Percentiles rank a stretch among this genome's conserved stretches.
Evolutionary conservation across 2,888 invertebrate genomes (phyloP).

Genomic region (Acheta domesticus): DNA sequence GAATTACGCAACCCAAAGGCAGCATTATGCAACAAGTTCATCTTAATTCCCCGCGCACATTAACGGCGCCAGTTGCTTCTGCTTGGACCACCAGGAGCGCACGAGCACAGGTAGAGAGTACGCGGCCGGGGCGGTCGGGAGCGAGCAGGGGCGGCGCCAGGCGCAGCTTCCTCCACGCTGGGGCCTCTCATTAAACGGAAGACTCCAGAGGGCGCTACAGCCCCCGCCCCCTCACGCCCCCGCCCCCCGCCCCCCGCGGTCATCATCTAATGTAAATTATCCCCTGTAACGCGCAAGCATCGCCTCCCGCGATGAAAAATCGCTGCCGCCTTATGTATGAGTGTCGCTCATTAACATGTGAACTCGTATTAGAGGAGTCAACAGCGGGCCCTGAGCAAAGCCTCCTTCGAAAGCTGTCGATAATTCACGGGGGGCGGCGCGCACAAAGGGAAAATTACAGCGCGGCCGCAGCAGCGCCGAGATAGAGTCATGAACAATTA

Average conservation of each 20-base stretch:
- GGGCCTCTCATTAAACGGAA: too few species aligned
- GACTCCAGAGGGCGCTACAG: too few species aligned
- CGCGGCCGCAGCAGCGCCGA: neutral
- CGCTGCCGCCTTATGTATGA: neutral
- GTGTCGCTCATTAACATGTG: conserved; percentile 2
- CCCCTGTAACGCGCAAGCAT: neutral
- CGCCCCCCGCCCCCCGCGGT: neutral
- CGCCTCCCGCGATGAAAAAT: neutral
- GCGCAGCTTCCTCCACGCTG: too few species aligned
- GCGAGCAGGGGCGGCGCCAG: too few species aligned
- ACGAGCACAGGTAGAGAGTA: too few species aligned
- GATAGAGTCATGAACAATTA: conserved; percentile 18
- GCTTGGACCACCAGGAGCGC: too few species aligned
- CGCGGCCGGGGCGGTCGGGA: too few species aligned
- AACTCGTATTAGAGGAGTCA: conserved; percentile 4
- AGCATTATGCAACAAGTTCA: too few species aligned
- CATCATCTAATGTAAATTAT: conserved; percentile 11
- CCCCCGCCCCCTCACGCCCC: too few species aligned
- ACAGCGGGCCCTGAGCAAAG: neutral
- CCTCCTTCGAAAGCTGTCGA: neutral
- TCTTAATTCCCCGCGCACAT: too few species aligned
- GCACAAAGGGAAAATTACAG: neutral
- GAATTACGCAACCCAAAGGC: too few species aligned
- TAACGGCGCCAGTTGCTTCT: too few species aligned
- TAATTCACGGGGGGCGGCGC: neutral